A percentile compares a stretch with the other conserved stretches of the same genome.
phyloP scores from a whole-genome alignment of 2,113 vertebrate species.

The Dendropsophus ebraccatus region DNA sequence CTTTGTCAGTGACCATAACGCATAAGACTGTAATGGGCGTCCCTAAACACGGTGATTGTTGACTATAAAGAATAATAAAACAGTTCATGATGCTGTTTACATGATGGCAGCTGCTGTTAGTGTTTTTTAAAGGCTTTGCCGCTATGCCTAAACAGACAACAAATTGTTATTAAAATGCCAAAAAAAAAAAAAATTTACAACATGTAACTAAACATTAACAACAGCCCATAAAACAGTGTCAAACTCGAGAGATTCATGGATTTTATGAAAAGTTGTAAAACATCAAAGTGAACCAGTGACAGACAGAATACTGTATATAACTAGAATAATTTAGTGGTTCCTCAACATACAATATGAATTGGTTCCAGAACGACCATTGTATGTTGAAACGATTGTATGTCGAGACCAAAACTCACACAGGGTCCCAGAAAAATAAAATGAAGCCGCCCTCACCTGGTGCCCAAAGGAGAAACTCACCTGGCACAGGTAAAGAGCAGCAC shows the following conservation, averaged over 20 bases:
- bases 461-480: too few species aligned
- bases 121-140: too few species aligned
- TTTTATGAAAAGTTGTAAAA: not conserved
- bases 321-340: not conserved
- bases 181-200: not conserved
- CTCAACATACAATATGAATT: too few species aligned
- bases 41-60: not conserved
- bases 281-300: constrained; percentile 15
- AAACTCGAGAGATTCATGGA: not conserved
- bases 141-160: not conserved
- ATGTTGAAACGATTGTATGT: too few species aligned
- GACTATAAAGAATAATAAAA: not conserved
- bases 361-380: too few species aligned
- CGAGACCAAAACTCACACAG: too few species aligned
- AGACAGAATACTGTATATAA: not conserved
- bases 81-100: not conserved
- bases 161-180: not conserved
- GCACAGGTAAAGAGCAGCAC: too few species aligned
- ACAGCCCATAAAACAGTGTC: not conserved
- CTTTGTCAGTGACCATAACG: not conserved
- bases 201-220: not conserved
- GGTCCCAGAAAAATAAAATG: too few species aligned
- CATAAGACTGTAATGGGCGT: not conserved
- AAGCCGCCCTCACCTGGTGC: too few species aligned
- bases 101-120: not conserved